Percentiles rank a stretch among this genome's conserved stretches.
Evolutionary conservation across 2,888 invertebrate genomes (phyloP).

Genomic region (Drosophila setosimentum): DNA sequence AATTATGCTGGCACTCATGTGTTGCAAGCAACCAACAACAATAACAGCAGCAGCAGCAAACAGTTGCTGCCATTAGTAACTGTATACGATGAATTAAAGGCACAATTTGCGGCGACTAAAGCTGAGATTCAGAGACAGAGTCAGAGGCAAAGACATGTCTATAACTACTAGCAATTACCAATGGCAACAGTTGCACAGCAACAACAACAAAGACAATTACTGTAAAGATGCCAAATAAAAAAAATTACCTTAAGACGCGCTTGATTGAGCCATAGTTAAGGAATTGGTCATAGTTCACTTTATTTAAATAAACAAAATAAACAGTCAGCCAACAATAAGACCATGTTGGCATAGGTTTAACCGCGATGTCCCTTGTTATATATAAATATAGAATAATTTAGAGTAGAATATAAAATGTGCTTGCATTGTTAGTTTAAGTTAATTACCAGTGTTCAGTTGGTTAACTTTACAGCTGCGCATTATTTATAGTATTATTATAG

Average conservation of each 20-base stretch:
- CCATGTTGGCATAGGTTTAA: conserved; percentile 12
- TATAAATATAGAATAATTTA: not conserved
- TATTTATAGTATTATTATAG: too few relatives aligned
- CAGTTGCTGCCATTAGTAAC: conserved; percentile 59
- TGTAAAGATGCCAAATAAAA: conserved; percentile 36
- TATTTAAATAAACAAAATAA: conserved; percentile 6
- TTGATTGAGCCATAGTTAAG: conserved; percentile 44
- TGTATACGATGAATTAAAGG: conserved; percentile 45
- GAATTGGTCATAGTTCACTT: conserved; percentile 11
- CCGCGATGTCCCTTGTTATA: too few relatives aligned
- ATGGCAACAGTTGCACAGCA: conserved; percentile 47
- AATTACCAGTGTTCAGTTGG: not conserved
- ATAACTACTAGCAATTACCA: conserved; percentile 50
- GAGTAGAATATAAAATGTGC: not conserved
- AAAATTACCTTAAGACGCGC: conserved; percentile 25
- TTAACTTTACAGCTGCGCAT: too few relatives aligned
- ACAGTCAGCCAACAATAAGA: conserved; percentile 25
- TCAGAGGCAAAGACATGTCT: conserved; percentile 23
- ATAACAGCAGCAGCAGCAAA: conserved; percentile 1
- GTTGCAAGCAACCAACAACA: conserved; percentile 49
- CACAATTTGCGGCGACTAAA: conserved; percentile 54
- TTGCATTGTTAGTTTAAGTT: not conserved
- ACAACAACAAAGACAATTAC: conserved; percentile 40
- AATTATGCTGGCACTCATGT: conserved; percentile 66
- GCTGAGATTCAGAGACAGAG: conserved; percentile 10